phyloP scores from a whole-genome alignment of 2,113 vertebrate genomes.

The Protobothrops flavoviridis region DNA sequence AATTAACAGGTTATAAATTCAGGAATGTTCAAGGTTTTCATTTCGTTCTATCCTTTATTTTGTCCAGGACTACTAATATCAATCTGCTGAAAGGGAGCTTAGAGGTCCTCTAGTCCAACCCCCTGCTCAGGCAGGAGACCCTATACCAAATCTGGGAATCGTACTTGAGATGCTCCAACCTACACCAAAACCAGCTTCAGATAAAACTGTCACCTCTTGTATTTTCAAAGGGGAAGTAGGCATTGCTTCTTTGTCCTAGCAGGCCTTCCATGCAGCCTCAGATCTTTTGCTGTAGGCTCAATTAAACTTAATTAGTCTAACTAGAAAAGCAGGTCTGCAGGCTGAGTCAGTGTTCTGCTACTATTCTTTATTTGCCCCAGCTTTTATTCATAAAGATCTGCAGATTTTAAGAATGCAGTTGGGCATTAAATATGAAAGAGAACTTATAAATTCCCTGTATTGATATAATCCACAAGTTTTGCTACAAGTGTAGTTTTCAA shows the following conservation, averaged over 20 bases:
- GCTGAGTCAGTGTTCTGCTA: background rate
- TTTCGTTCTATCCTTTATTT: background rate
- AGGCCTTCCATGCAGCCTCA: background rate
- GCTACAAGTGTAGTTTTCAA: background rate
- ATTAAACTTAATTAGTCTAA: background rate
- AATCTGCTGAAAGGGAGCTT: background rate
- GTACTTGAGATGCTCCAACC: background rate
- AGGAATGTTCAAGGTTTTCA: background rate
- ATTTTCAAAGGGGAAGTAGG: background rate
- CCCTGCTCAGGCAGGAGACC: background rate
- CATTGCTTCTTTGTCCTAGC: background rate
- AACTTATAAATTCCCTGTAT: background rate
- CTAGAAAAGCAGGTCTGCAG: background rate
- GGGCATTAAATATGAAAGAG: background rate
- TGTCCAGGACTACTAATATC: background rate
- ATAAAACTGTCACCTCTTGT: background rate
- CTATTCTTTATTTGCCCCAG: background rate
- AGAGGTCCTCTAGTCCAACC: background rate
- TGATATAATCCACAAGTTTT: background rate
- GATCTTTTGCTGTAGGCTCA: background rate
- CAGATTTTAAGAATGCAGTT: background rate
- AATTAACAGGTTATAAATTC: background rate
- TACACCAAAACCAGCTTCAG: background rate
- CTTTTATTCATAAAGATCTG: background rate
- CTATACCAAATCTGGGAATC: background rate